These are phyloP conservation scores for Myxocyprinus asiaticus DNA, from an alignment of 2,113 vertebrate species.

Conservation along the genomic window DNA sequence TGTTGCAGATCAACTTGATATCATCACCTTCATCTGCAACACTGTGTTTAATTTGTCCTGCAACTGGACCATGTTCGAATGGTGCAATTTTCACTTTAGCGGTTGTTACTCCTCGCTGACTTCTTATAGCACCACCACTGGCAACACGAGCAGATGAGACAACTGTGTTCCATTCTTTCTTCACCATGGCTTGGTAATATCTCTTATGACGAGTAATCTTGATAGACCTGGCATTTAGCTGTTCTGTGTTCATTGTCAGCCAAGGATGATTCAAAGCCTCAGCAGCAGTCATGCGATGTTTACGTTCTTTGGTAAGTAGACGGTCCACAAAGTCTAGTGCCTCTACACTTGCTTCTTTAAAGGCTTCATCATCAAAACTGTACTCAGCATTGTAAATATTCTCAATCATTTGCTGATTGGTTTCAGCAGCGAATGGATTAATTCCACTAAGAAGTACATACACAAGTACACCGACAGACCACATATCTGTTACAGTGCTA, in stretches of 20 bases:
- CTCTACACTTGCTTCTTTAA: constrained; percentile 87
- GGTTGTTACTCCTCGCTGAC: constrained; percentile 88
- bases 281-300: constrained; percentile 91
- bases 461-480: constrained; percentile 90
- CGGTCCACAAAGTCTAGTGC: constrained; percentile 94
- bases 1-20: constrained; percentile 87
- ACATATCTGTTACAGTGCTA: constrained; percentile 95
- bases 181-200: constrained; percentile 90
- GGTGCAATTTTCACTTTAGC: constrained; percentile 95
- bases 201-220: constrained; percentile 88
- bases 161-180: constrained; percentile 91
- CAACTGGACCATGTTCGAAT: constrained; percentile 91
- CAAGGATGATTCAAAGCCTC: constrained; percentile 90
- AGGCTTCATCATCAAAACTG: constrained; percentile 93
- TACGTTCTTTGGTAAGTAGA: constrained; percentile 92
- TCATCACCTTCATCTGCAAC: constrained; percentile 83
- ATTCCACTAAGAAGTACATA: constrained; percentile 92
- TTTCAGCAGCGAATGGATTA: constrained; percentile 96
- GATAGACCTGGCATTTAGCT: constrained; percentile 84
- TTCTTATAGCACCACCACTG: constrained; percentile 88
- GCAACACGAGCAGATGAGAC: constrained; percentile 92
- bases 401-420: constrained; percentile 95
- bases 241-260: constrained; percentile 85
- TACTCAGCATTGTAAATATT: constrained; percentile 94
- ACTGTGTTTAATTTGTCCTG: constrained; percentile 85